Conservation (phyloP, 2,113 vertebrate genomes). For the Pagrus major region DNA sequence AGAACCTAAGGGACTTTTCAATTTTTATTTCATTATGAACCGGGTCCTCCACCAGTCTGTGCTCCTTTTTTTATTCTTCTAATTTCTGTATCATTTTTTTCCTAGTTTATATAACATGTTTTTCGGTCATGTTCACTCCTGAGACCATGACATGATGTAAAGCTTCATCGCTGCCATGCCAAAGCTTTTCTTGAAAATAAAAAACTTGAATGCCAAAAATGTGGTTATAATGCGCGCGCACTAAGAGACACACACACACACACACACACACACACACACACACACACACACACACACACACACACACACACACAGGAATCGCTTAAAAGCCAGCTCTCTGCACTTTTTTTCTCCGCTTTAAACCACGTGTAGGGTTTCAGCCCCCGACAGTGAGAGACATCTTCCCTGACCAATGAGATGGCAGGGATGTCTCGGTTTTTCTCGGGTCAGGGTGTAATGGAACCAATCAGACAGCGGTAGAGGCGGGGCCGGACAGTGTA, state of each 20-base stretch:
- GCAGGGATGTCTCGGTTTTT: background rate
- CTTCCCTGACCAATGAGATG: slow-evolving; percentile 48
- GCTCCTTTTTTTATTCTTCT: background rate
- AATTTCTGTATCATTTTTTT: background rate
- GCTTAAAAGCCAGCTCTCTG: slow-evolving; percentile 2
- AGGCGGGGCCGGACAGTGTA: slow-evolving; percentile 37
- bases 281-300: background rate
- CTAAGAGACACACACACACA: background rate
- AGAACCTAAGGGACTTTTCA: background rate
- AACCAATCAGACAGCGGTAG: slow-evolving; percentile 41
- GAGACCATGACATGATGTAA: background rate
- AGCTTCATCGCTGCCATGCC: background rate
- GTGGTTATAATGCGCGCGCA: slow-evolving; percentile 1
- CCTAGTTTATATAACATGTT: background rate
- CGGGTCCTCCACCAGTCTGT: background rate
- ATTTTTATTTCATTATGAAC: background rate
- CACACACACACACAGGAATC: background rate
- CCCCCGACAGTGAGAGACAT: slow-evolving; percentile 70
- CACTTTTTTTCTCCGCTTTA: slow-evolving; percentile 24
- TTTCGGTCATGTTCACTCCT: background rate
- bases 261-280: background rate
- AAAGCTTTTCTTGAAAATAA: background rate
- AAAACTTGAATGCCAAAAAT: background rate
- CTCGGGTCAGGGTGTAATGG: background rate
- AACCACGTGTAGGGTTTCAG: slow-evolving; percentile 88